Evolutionary conservation across 2,113 vertebrate genomes (phyloP).

Genomic region (Puntigrus tetrazona): DNA sequence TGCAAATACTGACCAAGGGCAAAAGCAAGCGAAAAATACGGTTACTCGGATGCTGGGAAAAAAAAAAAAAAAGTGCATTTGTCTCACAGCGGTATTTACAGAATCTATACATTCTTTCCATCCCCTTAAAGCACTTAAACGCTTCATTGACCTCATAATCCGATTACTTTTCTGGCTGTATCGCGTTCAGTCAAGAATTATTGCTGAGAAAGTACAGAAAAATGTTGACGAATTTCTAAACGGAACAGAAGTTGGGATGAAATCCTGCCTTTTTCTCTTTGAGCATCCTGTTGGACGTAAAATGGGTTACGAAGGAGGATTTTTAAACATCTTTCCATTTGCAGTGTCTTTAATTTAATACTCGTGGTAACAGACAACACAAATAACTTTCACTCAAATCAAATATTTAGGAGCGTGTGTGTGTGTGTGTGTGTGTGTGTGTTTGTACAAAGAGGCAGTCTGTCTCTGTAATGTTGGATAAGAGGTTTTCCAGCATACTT

Average conservation of each 20-base stretch:
- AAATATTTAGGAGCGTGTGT: slow-evolving; percentile 4
- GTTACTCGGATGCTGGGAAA: not conserved
- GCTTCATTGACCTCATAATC: not conserved
- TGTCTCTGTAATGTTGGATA: slow-evolving; percentile 33
- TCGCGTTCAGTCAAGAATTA: too few relatives aligned
- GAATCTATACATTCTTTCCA: not conserved
- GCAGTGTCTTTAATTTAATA: not conserved
- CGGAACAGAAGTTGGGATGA: too few relatives aligned
- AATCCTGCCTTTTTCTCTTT: not conserved
- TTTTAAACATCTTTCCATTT: not conserved
- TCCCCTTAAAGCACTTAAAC: not conserved
- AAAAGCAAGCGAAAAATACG: not conserved
- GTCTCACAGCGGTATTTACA: not conserved
- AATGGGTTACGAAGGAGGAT: not conserved
- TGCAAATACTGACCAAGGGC: slow-evolving; percentile 5
- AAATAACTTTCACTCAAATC: not conserved
- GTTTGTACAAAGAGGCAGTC: slow-evolving; percentile 41
- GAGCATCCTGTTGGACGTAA: not conserved
- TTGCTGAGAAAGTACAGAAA: not conserved
- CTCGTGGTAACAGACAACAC: not conserved
- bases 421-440: slow-evolving; percentile 6
- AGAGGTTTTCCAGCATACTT: not conserved
- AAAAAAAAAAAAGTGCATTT: too few relatives aligned
- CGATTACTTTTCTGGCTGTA: too few relatives aligned
- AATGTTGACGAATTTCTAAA: too few relatives aligned